Evolutionary conservation across 2,888 invertebrate species (phyloP), one percentile per base, ranked within the genome.

Genomic region (Synanthedon formicaeformis): DNA sequence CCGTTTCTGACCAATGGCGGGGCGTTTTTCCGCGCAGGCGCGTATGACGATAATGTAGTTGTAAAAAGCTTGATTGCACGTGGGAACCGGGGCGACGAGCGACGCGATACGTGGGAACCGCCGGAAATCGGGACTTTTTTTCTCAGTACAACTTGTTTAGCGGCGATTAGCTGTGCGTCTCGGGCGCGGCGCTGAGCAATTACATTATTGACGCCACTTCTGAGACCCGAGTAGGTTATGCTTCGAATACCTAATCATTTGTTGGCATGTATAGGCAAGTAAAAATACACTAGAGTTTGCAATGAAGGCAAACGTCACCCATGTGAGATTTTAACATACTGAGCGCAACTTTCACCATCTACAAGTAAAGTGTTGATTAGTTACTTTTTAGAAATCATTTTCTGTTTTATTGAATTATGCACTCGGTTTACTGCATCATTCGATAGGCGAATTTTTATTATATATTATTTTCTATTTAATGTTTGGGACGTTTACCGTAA

Each of bases 61-160:
- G 14, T 73, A 74, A 69, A 71, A 73, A 63, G 67, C 63, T 23
- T 41, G 64, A 72, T 70, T 69, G 70, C 70, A 69, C 78, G 79
- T 84, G 84, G 73, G 85, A 85, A 85, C 67, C 70, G 67, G 84
- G 73, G 71, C 83, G 76, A 62, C 62, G 66, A 73, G 71, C 83
- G 76, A 61, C 59, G 49, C 27, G 63, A 67, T 63, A 57, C 78
- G 84, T 84, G 84, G 66, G 83, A 85, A 83, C 70, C 62, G 66
- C 69, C 71, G 70, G 78, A 77, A 75, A 50, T 50, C 50, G 16
- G 16, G 48, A 49, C 41, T 41, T 51, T 50, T 54, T 54, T 41
- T 41, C 50, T 63, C 60, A 60, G 60, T 60, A 61, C 58, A 62
- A 62, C 65, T 69, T 59, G 67, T 62, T 71, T 66, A 64, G 61